phyloP scores from a whole-genome alignment of 1,140 invertebrate genomes.

The Globodera ellingtonae region DNA sequence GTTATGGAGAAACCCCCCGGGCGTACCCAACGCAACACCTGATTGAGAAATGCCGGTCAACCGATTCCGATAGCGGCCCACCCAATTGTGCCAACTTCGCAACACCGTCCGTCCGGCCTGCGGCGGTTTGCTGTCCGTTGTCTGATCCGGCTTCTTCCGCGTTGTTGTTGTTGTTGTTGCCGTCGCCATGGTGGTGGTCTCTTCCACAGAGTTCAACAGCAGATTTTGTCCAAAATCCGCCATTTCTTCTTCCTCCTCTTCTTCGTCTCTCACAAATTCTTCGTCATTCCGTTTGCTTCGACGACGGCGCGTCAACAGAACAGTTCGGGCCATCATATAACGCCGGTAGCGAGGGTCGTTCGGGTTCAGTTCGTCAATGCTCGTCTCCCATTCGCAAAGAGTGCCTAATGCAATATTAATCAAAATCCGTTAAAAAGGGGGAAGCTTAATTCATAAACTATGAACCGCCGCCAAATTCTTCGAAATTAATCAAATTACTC shows the following conservation, averaged over 20 bases:
- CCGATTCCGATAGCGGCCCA: conserved; percentile 43
- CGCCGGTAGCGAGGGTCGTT: conserved; percentile 35
- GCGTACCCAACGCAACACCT: conserved; percentile 5
- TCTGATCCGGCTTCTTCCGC: neutral
- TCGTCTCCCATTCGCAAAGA: conserved; percentile 45
- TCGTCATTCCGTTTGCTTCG: conserved; percentile 21
- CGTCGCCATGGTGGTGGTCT: neutral
- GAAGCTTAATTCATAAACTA: too few species aligned
- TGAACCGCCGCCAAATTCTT: too few species aligned
- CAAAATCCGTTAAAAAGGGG: too few species aligned
- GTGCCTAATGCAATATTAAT: conserved; percentile 19
- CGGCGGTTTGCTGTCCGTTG: neutral
- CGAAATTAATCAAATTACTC: too few species aligned
- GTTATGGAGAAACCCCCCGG: neutral
- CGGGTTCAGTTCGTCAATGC: conserved; percentile 40
- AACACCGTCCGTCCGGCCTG: conserved; percentile 6
- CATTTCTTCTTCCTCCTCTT: neutral
- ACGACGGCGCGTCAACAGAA: conserved; percentile 10
- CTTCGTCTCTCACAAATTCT: neutral
- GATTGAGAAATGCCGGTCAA: conserved; percentile 45
- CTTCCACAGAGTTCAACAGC: neutral
- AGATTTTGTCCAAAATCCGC: neutral
- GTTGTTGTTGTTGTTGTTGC: neutral
- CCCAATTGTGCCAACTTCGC: conserved; percentile 52
- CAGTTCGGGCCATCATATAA: conserved; percentile 22